Base-by-base conservation (phyloP, 2,888 invertebrate species). In the Halocaridina rubra region DNA sequence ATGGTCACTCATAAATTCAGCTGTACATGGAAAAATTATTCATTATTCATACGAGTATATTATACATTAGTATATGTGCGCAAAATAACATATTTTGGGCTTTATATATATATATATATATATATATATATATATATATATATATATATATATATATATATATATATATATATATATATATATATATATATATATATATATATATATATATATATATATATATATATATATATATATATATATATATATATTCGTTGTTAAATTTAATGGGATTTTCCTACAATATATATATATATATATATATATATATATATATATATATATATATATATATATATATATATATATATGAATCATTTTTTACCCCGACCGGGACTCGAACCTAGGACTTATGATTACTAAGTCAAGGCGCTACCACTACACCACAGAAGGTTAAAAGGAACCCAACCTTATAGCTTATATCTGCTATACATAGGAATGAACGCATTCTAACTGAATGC, bases 11-110 rank as follows among this genome's bases (percentile, higher is more conserved):
- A n/a, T n/a, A n/a, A n/a, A n/a, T n/a, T n/a, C n/a, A n/a, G n/a
- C n/a, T n/a, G n/a, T n/a, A n/a, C n/a, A n/a, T n/a, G n/a, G n/a
- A n/a, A n/a, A n/a, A n/a, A n/a, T n/a, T n/a, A n/a, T n/a, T n/a
- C n/a, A n/a, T n/a, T 74, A 74, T 74, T 22, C 24, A 74, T 74
- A 74, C 33, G 19, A 3, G 19, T 30, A 39, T 39, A 33, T 1
- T 74, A 74, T 74, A 33, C 53, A 74, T 74, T 33, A 22, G 13
- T 32, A 32, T 74, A 74, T 74, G 33, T 74, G 16, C 33, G 19
- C 16, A 69, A 24, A 13, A 19, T 13, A 67, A 67, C 10, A 67
- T 8, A 13, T 16, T 67, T 10, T 19, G 19, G 10, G 24, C 24
- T 30, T 3, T 30, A 32, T 32, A 74, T 74, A 2, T 33, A 33